A percentile compares a stretch with the other conserved stretches of the same genome.
These are phyloP conservation scores for Lysandra bellargus DNA, from an alignment of 2,888 invertebrate species.

Conservation along the genomic window DNA sequence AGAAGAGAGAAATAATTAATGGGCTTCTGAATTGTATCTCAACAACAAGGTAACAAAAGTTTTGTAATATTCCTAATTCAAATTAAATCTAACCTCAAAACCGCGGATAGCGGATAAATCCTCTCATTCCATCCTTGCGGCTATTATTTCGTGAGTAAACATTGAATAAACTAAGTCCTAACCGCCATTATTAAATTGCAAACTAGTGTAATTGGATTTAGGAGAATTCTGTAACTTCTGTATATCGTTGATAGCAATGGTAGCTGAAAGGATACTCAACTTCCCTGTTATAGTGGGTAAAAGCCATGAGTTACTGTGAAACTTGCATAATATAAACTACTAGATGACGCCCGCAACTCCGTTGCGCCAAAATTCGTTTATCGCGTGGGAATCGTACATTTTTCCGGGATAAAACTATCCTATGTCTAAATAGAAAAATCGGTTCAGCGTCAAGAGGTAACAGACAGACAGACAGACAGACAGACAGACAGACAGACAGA, in stretches of 20 bases:
- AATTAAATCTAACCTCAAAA: neutral
- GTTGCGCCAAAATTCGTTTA: too few relatives aligned
- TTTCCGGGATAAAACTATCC: too few relatives aligned
- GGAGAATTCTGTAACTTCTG: neutral
- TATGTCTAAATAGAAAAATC: too few relatives aligned
- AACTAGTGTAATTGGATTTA: constrained; percentile 11
- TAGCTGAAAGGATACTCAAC: neutral
- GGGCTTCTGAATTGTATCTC: neutral
- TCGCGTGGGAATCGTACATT: too few relatives aligned
- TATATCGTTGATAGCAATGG: neutral
- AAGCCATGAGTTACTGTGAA: neutral
- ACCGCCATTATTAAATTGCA: neutral
- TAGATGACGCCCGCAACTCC: neutral
- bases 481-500: too few relatives aligned
- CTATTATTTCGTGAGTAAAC: neutral
- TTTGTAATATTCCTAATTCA: neutral
- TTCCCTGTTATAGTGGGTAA: neutral
- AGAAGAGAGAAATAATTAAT: neutral
- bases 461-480: too few relatives aligned
- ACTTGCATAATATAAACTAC: neutral
- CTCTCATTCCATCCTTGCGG: neutral
- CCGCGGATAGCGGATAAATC: neutral
- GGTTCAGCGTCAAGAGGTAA: too few relatives aligned
- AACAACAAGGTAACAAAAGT: neutral
- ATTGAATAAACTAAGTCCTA: neutral